These are phyloP conservation scores for Phyllostomus hastatus DNA, from an alignment of 2,113 vertebrate species.

Conservation along the genomic window DNA sequence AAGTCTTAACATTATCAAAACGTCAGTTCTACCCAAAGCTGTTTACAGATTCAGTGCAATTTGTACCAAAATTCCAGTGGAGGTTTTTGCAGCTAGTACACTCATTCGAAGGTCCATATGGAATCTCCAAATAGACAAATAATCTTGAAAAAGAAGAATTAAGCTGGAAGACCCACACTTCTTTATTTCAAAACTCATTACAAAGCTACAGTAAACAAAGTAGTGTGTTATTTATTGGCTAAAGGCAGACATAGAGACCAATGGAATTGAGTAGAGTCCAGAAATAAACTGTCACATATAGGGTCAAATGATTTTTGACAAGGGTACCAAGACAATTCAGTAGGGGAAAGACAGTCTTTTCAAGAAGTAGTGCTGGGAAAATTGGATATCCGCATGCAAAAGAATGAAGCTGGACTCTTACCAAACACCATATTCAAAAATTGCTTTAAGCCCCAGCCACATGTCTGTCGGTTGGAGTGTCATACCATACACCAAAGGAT, in stretches of 20 bases:
- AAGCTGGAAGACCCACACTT: background rate
- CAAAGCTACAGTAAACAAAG: background rate
- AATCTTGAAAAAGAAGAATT: background rate
- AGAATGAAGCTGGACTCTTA: too few relatives aligned
- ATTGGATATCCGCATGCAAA: too few relatives aligned
- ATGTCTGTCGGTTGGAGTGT: too few relatives aligned
- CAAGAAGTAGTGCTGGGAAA: too few relatives aligned
- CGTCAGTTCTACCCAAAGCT: background rate
- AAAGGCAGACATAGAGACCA: background rate
- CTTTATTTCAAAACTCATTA: background rate
- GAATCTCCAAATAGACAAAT: background rate
- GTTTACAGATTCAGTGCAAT: background rate
- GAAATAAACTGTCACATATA: too few relatives aligned
- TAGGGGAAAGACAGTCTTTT: too few relatives aligned
- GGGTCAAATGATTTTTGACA: too few relatives aligned
- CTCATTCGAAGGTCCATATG: background rate
- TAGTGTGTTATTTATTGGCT: background rate
- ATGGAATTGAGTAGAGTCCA: background rate
- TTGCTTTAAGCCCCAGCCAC: too few relatives aligned
- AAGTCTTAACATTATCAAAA: background rate
- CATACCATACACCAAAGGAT: too few relatives aligned
- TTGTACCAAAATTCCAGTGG: background rate
- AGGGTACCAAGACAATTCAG: too few relatives aligned
- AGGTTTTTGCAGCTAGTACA: background rate
- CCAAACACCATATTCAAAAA: too few relatives aligned